phyloP scores from a whole-genome alignment of 2,797 vertebrate genomes.

The Tauraco hartlaubi region DNA sequence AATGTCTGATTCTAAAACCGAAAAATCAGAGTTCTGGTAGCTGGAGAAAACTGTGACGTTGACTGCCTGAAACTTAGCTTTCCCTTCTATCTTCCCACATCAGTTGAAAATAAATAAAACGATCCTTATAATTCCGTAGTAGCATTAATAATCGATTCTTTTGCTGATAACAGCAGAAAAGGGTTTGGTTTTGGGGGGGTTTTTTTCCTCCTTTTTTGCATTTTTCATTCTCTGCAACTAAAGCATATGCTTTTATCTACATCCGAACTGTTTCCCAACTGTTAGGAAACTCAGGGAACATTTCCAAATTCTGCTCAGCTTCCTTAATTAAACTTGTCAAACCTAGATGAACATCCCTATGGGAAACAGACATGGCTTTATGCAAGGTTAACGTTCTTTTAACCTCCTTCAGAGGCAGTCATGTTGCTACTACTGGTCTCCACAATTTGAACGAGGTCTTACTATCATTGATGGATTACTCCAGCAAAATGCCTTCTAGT shows the following conservation, averaged over 20 bases:
- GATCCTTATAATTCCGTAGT: not conserved
- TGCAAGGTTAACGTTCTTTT: not conserved
- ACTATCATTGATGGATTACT: conserved; percentile 21
- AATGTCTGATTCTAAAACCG: not conserved
- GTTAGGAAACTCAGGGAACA: not conserved
- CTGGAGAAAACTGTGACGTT: not conserved
- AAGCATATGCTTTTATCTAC: not conserved
- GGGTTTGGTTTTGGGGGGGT: not conserved
- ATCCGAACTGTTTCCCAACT: not conserved
- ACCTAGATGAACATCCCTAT: not conserved
- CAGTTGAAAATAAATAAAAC: not conserved
- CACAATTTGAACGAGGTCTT: not conserved
- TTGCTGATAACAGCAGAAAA: not conserved
- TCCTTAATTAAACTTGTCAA: conserved; percentile 52
- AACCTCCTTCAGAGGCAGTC: not conserved
- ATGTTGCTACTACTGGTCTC: not conserved
- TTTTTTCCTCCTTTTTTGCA: not conserved
- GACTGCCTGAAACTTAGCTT: not conserved
- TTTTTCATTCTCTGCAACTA: conserved; percentile 6
- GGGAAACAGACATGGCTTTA: not conserved
- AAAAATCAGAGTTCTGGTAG: not conserved
- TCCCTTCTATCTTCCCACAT: not conserved
- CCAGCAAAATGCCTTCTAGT: not conserved
- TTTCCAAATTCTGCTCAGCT: not conserved
- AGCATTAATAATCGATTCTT: not conserved